These are phyloP conservation scores for Zootermopsis nevadensis DNA, from an alignment of 2,888 invertebrate species.

Conservation along the genomic window DNA sequence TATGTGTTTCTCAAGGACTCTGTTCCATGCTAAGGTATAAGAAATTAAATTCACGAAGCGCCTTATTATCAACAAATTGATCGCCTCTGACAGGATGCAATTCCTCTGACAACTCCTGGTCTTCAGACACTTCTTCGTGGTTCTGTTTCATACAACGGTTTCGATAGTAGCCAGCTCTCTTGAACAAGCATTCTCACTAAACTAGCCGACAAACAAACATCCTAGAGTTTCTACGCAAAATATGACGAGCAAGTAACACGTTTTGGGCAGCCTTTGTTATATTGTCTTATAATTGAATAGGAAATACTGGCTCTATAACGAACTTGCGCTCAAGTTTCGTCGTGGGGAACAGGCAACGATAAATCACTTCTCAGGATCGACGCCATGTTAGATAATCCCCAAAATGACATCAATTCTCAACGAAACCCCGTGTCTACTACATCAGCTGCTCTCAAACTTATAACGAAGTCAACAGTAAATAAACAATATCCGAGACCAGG, in stretches of 20 bases:
- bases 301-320: background rate
- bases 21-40: too few relatives aligned
- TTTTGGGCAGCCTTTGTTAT: background rate
- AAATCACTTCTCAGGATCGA: conserved; percentile 25
- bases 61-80: too few relatives aligned
- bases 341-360: background rate
- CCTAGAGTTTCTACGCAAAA: too few relatives aligned
- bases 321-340: background rate
- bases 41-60: too few relatives aligned
- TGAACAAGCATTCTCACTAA: too few relatives aligned
- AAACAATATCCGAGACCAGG: background rate
- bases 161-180: too few relatives aligned
- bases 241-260: background rate
- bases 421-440: background rate
- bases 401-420: background rate
- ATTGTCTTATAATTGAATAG: conserved; percentile 17
- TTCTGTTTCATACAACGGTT: too few relatives aligned
- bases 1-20: too few relatives aligned
- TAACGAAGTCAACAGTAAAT: conserved; percentile 12
- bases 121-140: too few relatives aligned
- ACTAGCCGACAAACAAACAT: too few relatives aligned
- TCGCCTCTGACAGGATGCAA: too few relatives aligned
- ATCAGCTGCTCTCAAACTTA: conserved; percentile 2
- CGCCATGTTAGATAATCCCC: conserved; percentile 11
- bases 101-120: too few relatives aligned